These are phyloP conservation scores for Dromococcyx pavoninus DNA, from an alignment of 2,797 vertebrate species.

Conservation along the genomic window DNA sequence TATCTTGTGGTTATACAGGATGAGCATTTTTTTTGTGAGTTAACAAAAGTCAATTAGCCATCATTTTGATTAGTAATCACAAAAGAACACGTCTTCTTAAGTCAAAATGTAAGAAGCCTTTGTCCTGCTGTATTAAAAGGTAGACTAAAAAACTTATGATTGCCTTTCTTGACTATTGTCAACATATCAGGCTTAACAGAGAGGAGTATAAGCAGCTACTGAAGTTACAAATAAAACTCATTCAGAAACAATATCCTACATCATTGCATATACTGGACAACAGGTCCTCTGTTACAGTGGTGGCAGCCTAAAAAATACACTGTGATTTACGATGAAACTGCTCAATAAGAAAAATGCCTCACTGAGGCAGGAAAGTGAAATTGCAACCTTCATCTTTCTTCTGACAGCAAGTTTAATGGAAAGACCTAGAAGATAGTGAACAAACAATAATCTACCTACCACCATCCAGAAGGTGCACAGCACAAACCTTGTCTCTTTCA, in stretches of 20 bases:
- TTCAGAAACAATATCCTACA: not conserved
- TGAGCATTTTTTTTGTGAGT: not conserved
- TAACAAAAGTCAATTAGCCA: not conserved
- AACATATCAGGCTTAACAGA: not conserved
- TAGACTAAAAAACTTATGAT: not conserved
- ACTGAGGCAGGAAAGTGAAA: not conserved
- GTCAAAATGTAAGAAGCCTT: not conserved
- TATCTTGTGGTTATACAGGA: not conserved
- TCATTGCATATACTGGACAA: not conserved
- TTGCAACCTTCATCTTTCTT: not conserved
- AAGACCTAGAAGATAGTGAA: not conserved
- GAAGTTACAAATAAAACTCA: not conserved
- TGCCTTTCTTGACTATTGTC: not conserved
- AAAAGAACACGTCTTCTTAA: not conserved
- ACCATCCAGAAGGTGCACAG: not conserved
- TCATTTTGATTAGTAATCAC: not conserved
- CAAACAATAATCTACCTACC: not conserved
- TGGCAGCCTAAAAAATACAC: not conserved
- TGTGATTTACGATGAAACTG: not conserved
- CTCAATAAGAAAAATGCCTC: not conserved
- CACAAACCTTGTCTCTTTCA: not conserved
- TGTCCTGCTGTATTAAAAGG: not conserved
- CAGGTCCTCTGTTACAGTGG: not conserved
- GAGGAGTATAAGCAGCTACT: not conserved
- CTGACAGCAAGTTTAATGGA: not conserved